Conservation (phyloP, 2,888 invertebrate species). For the Drosophila meridiana region DNA sequence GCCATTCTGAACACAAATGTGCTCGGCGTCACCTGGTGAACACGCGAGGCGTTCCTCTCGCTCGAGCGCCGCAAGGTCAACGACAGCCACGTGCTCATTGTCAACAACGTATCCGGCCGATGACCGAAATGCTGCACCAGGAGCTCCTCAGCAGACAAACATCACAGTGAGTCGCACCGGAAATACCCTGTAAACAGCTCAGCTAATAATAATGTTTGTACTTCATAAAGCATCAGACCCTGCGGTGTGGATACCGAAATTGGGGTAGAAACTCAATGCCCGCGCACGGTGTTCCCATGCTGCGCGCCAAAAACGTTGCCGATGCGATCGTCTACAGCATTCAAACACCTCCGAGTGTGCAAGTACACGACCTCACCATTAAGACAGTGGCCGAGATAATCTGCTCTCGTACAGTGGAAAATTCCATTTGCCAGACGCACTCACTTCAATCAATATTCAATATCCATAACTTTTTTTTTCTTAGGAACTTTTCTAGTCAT, state of each 20-base stretch:
- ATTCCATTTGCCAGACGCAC: too few relatives aligned
- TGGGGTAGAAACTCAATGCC: neutral
- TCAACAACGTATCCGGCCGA: neutral
- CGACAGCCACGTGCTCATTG: constrained; percentile 7
- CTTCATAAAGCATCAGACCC: constrained; percentile 1
- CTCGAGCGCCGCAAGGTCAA: neutral
- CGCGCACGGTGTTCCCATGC: neutral
- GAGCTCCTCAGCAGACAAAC: constrained; percentile 8
- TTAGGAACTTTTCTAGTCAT: too few relatives aligned
- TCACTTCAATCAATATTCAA: neutral
- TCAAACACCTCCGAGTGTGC: constrained; percentile 8
- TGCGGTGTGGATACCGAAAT: constrained; percentile 7
- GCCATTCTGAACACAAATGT: constrained; percentile 3
- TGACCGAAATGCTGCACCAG: constrained; percentile 10
- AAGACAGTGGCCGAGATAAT: neutral
- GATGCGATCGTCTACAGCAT: constrained; percentile 9
- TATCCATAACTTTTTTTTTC: too few relatives aligned
- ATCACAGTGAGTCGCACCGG: constrained; percentile 2
- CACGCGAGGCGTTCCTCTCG: neutral
- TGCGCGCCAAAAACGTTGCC: constrained; percentile 12
- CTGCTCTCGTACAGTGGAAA: neutral
- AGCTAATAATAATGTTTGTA: neutral
- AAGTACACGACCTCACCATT: constrained; percentile 9
- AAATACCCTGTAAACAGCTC: neutral
- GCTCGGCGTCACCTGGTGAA: constrained; percentile 8